Base-by-base conservation (phyloP, 2,113 vertebrate species). In the Syngnathus scovelli region DNA sequence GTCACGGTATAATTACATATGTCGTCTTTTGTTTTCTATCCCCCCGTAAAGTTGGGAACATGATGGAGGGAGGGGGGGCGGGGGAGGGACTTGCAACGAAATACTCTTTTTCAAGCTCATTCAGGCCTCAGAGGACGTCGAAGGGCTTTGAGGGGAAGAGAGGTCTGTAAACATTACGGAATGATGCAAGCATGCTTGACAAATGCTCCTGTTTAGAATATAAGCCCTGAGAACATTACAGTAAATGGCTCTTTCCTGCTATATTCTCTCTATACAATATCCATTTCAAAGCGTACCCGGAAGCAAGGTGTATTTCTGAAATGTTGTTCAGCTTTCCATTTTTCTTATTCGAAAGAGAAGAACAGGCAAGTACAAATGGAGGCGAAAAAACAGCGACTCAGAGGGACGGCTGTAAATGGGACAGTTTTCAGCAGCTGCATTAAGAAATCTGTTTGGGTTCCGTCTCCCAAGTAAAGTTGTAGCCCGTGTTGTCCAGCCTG, bases 1-100 rank as follows among this genome's bases (percentile, higher is more conserved):
- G 82, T 88, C 83, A 77, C 61, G 75, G 78, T 4, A 84, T 89
- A 87, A 89, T 89, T 89, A 89, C 87, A 90, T 78, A 83, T 88
- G 89, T 87, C 82, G 59, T 81, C 84, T 84, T 87, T 88, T 88
- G 87, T 89, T 90, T 89, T 85, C 81, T 69, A 64, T 69, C 44
- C 79, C 68, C 82, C 74, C 85, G 72, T 76, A 83, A 87, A 86
- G 78, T 48, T n/a, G 64, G 67, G 43, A 73, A 70, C 80, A 72
- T 84, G 83, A 88, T 78, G 85, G 85, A 78, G 78, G 77, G 65
- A 74, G 78, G 79, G 78, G 77, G 65, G 76, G n/a, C n/a, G n/a
- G n/a, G n/a, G 78, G 80, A 23, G 71, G 74, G 74, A 64, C 51
- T 48, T 54, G 39, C 54, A 76, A 74, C 66, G 70, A 77, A 61